Conservation (phyloP, 2,113 vertebrate genomes). For the Gambusia holbrooki region DNA sequence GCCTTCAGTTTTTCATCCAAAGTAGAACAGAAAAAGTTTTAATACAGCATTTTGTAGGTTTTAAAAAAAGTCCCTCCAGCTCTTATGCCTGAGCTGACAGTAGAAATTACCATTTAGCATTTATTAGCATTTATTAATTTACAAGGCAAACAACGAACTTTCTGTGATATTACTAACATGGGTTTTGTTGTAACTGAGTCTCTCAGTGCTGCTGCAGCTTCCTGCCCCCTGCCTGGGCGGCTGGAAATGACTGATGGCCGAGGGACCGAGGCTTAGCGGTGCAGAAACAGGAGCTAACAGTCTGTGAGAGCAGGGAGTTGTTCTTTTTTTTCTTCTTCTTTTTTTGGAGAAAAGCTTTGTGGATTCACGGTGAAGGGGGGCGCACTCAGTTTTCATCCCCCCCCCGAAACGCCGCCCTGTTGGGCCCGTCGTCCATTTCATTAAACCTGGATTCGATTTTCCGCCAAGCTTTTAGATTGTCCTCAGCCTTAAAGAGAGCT, state of each 20-base stretch:
- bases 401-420: constrained; percentile 50
- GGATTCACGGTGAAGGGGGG: constrained; percentile 32
- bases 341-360: constrained; percentile 18
- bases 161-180: constrained; percentile 3
- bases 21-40: background rate
- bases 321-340: background rate
- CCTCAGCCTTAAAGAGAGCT: constrained; percentile 51
- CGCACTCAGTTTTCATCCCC: constrained; percentile 39
- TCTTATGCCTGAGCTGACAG: background rate
- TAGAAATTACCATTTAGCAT: constrained; percentile 20
- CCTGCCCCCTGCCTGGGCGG: constrained; percentile 36
- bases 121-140: background rate
- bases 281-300: constrained; percentile 67
- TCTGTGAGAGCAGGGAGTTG: constrained; percentile 51
- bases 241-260: constrained; percentile 61
- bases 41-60: background rate
- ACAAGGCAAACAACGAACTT: background rate
- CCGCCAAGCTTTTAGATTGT: constrained; percentile 54
- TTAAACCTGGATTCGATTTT: constrained; percentile 68
- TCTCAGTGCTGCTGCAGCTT: constrained; percentile 37
- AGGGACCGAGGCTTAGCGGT: constrained; percentile 42
- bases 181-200: constrained; percentile 56
- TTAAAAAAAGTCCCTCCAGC: background rate
- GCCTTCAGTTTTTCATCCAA: background rate
- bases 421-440: constrained; percentile 72